phyloP scores from a whole-genome alignment of 2,888 invertebrate species.

The Drosophila nr. perissopoda region DNA sequence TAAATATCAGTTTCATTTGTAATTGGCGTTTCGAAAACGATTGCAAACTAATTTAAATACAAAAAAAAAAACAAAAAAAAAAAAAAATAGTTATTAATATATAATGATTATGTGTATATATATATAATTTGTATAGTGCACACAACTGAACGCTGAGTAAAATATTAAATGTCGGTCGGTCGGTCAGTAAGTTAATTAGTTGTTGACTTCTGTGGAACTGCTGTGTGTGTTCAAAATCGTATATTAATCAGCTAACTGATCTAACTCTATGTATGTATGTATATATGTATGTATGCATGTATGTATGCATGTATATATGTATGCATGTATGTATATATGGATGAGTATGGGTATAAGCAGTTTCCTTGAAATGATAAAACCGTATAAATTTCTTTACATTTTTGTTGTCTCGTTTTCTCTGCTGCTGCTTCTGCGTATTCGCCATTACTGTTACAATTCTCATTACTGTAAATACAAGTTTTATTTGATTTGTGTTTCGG shows the following conservation, averaged over 20 bases:
- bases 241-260: conserved; percentile 19
- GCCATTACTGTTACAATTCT: conserved; percentile 52
- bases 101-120: conserved; percentile 24
- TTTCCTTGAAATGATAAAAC: conserved; percentile 24
- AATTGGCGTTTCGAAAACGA: conserved; percentile 53
- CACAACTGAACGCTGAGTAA: conserved; percentile 35
- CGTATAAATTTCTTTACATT: conserved; percentile 25
- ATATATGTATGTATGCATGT: conserved; percentile 3
- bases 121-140: conserved; percentile 20
- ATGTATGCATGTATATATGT: conserved; percentile 7
- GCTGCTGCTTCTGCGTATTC: conserved; percentile 6
- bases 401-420: conserved; percentile 37
- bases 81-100: conserved; percentile 6
- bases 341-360: conserved; percentile 12
- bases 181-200: conserved; percentile 12
- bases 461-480: conserved; percentile 69
- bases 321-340: conserved; percentile 1
- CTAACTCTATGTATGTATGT: conserved; percentile 3
- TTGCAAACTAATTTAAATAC: conserved; percentile 32
- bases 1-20: conserved; percentile 45
- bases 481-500: conserved; percentile 47
- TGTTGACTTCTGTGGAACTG: conserved; percentile 10
- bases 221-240: neutral
- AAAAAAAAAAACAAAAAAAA: conserved; percentile 7
- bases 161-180: conserved; percentile 14